Evolutionary conservation across 2,797 vertebrate genomes (phyloP).

Genomic region (Harpagifer antarcticus): DNA sequence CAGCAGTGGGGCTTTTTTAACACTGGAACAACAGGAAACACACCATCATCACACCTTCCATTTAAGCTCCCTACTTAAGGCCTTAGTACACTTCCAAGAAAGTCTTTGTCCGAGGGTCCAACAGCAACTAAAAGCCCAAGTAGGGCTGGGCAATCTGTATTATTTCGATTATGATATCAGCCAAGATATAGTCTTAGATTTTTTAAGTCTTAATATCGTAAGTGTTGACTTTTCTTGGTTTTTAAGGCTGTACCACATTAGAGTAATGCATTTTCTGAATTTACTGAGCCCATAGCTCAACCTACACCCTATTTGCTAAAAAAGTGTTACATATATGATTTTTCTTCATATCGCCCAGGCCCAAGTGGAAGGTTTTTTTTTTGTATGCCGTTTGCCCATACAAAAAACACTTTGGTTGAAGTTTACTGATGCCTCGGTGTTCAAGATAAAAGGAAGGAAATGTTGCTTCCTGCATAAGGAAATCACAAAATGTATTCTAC

Average conservation of each 20-base stretch:
- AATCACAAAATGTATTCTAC: constrained; percentile 52
- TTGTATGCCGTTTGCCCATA: not conserved
- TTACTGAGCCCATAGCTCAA: too few relatives aligned
- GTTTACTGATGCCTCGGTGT: not conserved
- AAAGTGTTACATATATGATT: too few relatives aligned
- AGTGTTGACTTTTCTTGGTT: too few relatives aligned
- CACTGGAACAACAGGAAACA: constrained; percentile 33
- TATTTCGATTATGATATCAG: too few relatives aligned
- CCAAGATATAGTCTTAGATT: too few relatives aligned
- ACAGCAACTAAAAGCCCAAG: not conserved
- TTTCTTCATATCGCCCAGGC: too few relatives aligned
- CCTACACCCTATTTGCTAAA: too few relatives aligned
- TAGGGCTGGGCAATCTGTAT: too few relatives aligned
- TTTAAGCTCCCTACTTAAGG: constrained; percentile 13
- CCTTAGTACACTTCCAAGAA: not conserved
- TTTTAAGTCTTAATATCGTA: too few relatives aligned
- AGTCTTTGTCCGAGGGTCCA: not conserved
- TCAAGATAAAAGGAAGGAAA: not conserved
- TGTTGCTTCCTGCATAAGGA: constrained; percentile 38
- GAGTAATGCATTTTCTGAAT: too few relatives aligned
- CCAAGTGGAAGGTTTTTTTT: not conserved
- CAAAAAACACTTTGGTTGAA: not conserved
- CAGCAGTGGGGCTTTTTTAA: constrained; percentile 37
- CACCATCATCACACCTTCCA: constrained; percentile 22
- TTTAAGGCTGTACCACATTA: too few relatives aligned